A percentile compares a stretch with the other conserved stretches of the same genome.
These are phyloP conservation scores for Trissolcus brochymenae DNA, from an alignment of 2,888 invertebrate genomes.

Conservation along the genomic window DNA sequence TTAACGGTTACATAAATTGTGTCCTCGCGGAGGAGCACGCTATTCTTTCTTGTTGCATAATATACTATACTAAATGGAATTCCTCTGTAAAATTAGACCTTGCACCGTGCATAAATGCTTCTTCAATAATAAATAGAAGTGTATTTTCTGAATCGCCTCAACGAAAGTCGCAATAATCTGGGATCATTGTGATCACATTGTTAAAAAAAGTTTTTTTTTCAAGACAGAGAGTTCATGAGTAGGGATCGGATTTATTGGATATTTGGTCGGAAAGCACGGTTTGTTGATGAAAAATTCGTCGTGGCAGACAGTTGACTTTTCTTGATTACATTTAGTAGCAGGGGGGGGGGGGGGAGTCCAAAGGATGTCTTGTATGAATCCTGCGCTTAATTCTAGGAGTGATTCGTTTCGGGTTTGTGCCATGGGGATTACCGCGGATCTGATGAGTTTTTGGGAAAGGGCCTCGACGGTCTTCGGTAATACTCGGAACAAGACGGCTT, in stretches of 20 bases:
- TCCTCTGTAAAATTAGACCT: no score
- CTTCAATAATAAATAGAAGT: no score
- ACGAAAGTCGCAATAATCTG: no score
- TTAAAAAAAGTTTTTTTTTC: not conserved
- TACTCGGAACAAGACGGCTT: constrained; percentile 64
- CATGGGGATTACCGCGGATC: constrained; percentile 72
- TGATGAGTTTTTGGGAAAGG: constrained; percentile 73
- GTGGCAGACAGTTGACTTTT: constrained; percentile 41
- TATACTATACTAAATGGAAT: no score
- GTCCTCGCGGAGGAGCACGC: no score
- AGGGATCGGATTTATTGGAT: constrained; percentile 25
- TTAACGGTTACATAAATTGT: no score
- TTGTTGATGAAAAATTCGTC: constrained; percentile 42
- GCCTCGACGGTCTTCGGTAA: constrained; percentile 63
- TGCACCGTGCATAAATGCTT: no score
- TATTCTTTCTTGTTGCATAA: no score
- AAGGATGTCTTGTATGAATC: constrained; percentile 63
- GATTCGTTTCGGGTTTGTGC: constrained; percentile 71
- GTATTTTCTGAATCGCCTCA: no score
- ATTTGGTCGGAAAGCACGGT: constrained; percentile 5
- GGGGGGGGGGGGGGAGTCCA: constrained; percentile 47
- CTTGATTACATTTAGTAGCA: constrained; percentile 53
- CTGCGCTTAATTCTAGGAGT: constrained; percentile 70
- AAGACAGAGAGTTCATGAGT: not conserved
- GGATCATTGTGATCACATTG: no score